phyloP scores from a whole-genome alignment of 2,113 vertebrate species.

The Tapirus terrestris region DNA sequence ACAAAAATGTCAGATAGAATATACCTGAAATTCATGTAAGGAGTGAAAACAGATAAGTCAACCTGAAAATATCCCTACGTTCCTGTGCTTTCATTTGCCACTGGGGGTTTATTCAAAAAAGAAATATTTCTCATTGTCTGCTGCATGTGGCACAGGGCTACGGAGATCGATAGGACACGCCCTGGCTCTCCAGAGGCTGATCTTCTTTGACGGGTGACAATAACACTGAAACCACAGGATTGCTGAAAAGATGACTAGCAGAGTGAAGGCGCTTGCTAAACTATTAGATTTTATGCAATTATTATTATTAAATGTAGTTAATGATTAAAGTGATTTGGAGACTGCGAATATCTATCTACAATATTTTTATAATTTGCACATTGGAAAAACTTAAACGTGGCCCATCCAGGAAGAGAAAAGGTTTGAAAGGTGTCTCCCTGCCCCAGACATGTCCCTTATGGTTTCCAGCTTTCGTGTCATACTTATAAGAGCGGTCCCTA shows the following conservation, averaged over 20 bases:
- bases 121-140: not conserved
- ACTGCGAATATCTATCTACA: no score
- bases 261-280: not conserved
- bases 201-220: not conserved
- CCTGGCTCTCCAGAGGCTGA: not conserved
- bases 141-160: not conserved
- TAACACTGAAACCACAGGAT: not conserved
- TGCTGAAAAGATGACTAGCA: not conserved
- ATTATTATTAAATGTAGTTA: constrained; percentile 24
- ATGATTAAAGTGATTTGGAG: not conserved
- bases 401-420: no score
- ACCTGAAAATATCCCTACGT: not conserved
- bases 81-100: not conserved
- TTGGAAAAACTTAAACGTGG: no score
- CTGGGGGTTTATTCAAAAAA: not conserved
- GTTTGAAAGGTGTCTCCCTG: no score
- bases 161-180: not conserved
- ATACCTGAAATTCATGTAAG: not conserved
- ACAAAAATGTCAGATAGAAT: not conserved
- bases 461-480: no score
- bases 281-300: constrained; percentile 11
- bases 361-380: no score
- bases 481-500: no score
- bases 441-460: no score
- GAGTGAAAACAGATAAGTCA: constrained; percentile 2